Conservation (phyloP, 1,140 invertebrate species). For the Arctopsyche grandis region DNA sequence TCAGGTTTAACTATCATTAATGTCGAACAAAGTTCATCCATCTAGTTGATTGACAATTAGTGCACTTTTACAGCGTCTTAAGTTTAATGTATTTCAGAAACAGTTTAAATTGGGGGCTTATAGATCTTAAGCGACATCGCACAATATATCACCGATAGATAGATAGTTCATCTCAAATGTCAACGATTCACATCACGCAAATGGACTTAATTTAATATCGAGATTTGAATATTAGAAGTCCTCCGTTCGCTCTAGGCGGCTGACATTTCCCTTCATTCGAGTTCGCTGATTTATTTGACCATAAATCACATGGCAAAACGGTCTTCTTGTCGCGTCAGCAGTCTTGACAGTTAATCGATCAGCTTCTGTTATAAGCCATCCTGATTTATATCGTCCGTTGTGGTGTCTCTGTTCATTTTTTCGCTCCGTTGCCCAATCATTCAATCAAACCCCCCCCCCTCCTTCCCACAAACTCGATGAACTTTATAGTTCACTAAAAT, state of each 20-base stretch:
- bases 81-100: too few species aligned
- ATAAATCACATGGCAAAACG: constrained; percentile 13
- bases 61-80: too few species aligned
- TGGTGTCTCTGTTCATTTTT: neutral
- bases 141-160: too few species aligned
- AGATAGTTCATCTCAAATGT: neutral
- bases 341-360: constrained; percentile 21
- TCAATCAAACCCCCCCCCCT: too few species aligned
- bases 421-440: neutral
- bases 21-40: too few species aligned
- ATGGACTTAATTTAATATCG: neutral
- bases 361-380: constrained; percentile 13
- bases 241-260: neutral
- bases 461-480: too few species aligned
- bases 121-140: too few species aligned
- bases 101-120: too few species aligned
- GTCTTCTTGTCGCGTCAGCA: neutral
- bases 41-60: too few species aligned
- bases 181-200: neutral
- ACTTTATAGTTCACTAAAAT: too few species aligned
- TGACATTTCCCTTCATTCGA: constrained; percentile 21
- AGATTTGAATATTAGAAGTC: neutral
- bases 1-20: too few species aligned
- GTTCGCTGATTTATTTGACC: constrained; percentile 23
- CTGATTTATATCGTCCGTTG: neutral